Conservation (phyloP, 2,113 vertebrate genomes). For the Toxostoma redivivum region DNA sequence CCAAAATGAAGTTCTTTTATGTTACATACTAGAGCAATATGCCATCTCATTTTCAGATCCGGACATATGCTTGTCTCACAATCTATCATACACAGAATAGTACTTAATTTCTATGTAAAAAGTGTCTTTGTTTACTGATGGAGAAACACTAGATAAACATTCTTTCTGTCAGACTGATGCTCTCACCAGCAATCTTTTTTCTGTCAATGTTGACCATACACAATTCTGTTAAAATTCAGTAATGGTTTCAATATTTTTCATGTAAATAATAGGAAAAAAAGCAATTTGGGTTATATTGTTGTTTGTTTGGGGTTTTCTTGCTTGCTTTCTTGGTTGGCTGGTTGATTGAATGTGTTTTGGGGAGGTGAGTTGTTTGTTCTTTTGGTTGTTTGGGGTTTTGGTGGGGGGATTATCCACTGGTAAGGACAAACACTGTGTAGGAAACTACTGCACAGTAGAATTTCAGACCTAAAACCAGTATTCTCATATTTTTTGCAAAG, state of each 20-base stretch:
- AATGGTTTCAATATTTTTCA: neutral
- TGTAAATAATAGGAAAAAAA: neutral
- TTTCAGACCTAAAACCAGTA: neutral
- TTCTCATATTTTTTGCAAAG: neutral
- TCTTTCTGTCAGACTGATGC: neutral
- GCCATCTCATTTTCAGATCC: neutral
- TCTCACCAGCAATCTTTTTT: neutral
- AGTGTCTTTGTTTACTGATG: neutral
- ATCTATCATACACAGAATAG: neutral
- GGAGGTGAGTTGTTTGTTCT: neutral
- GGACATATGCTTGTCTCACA: neutral
- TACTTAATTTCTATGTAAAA: neutral
- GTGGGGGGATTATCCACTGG: accelerated
- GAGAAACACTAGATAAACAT: neutral
- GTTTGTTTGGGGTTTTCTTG: neutral
- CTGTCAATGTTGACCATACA: neutral
- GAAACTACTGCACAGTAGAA: neutral
- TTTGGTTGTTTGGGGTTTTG: neutral
- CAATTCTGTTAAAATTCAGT: neutral
- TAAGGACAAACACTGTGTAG: neutral
- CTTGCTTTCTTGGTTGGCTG: neutral
- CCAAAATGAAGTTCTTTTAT: neutral
- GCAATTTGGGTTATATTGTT: neutral
- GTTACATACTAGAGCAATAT: neutral
- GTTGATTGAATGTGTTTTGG: neutral